Conservation (phyloP, 2,888 invertebrate genomes). For the Apodemia mormo region DNA sequence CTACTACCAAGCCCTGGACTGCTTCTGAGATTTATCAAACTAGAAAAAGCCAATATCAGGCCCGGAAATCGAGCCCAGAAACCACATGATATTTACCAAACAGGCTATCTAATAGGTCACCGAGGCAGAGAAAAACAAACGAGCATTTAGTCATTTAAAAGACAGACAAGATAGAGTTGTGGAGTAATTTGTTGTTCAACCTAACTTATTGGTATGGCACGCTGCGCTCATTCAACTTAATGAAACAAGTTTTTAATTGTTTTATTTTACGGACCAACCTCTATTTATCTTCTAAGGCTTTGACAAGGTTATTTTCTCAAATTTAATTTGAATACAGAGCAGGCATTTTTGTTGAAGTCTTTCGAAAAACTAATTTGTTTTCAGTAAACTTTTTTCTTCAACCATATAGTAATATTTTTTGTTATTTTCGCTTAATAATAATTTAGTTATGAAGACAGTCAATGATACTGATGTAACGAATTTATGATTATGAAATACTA, state of each 20-base stretch:
- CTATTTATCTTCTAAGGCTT: neutral
- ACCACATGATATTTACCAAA: no score
- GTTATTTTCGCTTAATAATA: no score
- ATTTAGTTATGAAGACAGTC: no score
- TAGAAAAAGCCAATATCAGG: no score
- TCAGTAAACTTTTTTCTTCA: neutral
- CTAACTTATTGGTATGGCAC: conserved; percentile 4
- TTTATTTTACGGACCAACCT: conserved; percentile 5
- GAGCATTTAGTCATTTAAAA: neutral
- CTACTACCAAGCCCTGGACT: no score
- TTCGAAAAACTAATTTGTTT: neutral
- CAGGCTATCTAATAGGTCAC: no score
- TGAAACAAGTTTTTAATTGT: conserved; percentile 25
- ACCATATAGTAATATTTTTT: no score
- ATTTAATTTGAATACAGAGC: neutral
- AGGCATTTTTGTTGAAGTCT: neutral
- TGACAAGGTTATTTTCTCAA: neutral
- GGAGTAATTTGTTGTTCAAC: conserved; percentile 9
- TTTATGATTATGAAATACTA: no score
- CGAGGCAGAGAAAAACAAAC: neutral
- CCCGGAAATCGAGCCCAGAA: no score
- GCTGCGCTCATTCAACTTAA: conserved; percentile 8
- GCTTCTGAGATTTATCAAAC: no score
- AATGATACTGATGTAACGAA: no score
- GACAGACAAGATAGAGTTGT: neutral